phyloP scores from a whole-genome alignment of 1,140 invertebrate genomes.

The Episyrphus balteatus region DNA sequence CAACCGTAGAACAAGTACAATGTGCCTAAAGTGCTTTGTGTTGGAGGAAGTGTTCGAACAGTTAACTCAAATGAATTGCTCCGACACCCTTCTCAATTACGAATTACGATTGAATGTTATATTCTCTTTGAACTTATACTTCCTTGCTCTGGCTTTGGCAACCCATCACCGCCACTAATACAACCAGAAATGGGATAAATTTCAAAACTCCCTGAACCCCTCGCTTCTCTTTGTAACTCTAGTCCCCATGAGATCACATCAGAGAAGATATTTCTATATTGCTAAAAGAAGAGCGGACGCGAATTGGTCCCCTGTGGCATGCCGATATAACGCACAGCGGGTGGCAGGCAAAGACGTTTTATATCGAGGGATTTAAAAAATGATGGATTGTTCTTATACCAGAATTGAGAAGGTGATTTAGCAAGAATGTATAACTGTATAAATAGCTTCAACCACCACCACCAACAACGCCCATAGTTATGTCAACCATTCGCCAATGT shows the following conservation, averaged over 20 bases:
- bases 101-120: neutral
- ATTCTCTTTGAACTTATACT: neutral
- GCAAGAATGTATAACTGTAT: too few relatives aligned
- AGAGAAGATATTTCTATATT: slow-evolving; percentile 2
- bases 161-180: slow-evolving; percentile 26
- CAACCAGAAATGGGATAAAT: slow-evolving; percentile 11
- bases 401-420: slow-evolving; percentile 2
- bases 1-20: too few relatives aligned
- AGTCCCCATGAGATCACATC: neutral
- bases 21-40: too few relatives aligned
- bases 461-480: too few relatives aligned
- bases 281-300: neutral
- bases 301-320: slow-evolving; percentile 38
- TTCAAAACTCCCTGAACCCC: too few relatives aligned
- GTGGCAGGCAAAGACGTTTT: slow-evolving; percentile 15
- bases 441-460: too few relatives aligned
- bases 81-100: slow-evolving; percentile 11
- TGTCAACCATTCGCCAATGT: too few relatives aligned
- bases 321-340: slow-evolving; percentile 35
- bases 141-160: neutral
- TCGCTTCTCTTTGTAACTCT: too few relatives aligned
- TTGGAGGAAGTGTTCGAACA: too few relatives aligned
- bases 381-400: slow-evolving; percentile 5
- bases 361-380: slow-evolving; percentile 1
- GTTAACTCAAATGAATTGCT: slow-evolving; percentile 5